Evolutionary conservation across 2,888 invertebrate species (phyloP), one percentile per base, ranked within the genome.

Genomic region (Drosophila melanosoma): DNA sequence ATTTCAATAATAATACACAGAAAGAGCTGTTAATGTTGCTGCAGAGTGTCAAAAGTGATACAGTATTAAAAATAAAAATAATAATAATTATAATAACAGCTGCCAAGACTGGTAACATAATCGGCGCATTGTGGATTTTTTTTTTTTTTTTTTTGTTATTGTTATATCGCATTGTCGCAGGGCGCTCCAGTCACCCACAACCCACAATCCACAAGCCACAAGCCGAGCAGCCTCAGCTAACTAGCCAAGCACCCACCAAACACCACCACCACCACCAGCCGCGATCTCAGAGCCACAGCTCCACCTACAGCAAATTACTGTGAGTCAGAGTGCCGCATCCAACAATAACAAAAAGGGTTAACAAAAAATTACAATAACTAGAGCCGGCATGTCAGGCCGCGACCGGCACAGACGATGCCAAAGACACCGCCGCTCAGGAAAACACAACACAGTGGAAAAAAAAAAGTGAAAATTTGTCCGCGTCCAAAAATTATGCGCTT

Each of bases 401-500:
- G 64, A 42, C 69, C 63, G 69, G 79, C 79, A 42, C 58, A 61
- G 57, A 48, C 48, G 64, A 32, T 15, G 56, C 59, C 56, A 57
- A 74, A 70, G 72, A 72, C n/a, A 63, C 74, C 70, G 68, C 69
- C 59, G 72, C 81, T 70, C 69, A 66, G 79, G 61, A 77, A 80
- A 90, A 66, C 38, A 58, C 35, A 32, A 35, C 36, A 53, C 48
- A 56, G 10, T 48, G 20, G 45, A 35, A 66, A 77, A 78, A 77
- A 78, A 90, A 90, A 45, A 90, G 90, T 90, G 90, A 90, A 90
- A 90, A 90, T 89, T 89, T 89, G 90, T 88, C 84, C 82, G 90
- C 81, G 88, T 89, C 79, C 81, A 88, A 90, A 90, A 90, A 90
- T 87, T 90, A 90, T 90, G 90, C 90, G 90, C 90, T 88, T 90